These are phyloP conservation scores for Leptura quadrifasciata DNA, from an alignment of 2,888 invertebrate species.

Conservation along the genomic window DNA sequence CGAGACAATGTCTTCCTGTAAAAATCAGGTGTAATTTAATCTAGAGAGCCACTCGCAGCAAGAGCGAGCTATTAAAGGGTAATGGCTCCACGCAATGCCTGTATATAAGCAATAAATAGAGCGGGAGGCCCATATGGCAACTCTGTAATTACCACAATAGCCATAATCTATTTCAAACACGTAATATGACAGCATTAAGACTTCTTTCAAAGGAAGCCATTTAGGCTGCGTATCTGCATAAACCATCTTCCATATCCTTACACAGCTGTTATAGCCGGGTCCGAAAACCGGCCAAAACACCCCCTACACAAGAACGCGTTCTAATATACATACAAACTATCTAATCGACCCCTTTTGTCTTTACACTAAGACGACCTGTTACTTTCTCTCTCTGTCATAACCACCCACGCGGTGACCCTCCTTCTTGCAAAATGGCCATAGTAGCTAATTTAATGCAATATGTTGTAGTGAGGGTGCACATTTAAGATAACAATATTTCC, in stretches of 20 bases:
- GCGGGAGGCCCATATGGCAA: slow-evolving; percentile 70
- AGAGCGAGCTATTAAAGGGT: slow-evolving; percentile 65
- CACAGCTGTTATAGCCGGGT: slow-evolving; percentile 69
- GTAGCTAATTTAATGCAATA: slow-evolving; percentile 63
- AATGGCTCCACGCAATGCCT: slow-evolving; percentile 68
- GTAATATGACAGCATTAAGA: slow-evolving; percentile 74
- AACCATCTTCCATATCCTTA: slow-evolving; percentile 71
- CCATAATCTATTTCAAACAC: slow-evolving; percentile 74
- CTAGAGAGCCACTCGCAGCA: slow-evolving; percentile 51
- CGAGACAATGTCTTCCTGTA: slow-evolving; percentile 7
- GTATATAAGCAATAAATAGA: slow-evolving; percentile 63
- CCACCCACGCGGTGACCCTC: slow-evolving; percentile 54
- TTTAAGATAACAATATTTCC: slow-evolving; percentile 44
- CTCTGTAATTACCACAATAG: slow-evolving; percentile 72
- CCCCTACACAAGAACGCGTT: slow-evolving; percentile 45
- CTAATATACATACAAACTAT: slow-evolving; percentile 72
- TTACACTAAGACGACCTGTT: slow-evolving; percentile 61
- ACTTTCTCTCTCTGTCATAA: slow-evolving; percentile 44
- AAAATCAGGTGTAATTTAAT: slow-evolving; percentile 47
- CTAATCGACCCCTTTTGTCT: slow-evolving; percentile 71
- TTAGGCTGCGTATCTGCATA: slow-evolving; percentile 71
- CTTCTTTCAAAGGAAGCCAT: slow-evolving; percentile 72
- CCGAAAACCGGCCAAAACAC: slow-evolving; percentile 65
- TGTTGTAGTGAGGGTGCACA: slow-evolving; percentile 53
- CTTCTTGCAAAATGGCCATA: slow-evolving; percentile 62